Conservation (phyloP, 2,113 vertebrate species). For the Falco punctatus region DNA sequence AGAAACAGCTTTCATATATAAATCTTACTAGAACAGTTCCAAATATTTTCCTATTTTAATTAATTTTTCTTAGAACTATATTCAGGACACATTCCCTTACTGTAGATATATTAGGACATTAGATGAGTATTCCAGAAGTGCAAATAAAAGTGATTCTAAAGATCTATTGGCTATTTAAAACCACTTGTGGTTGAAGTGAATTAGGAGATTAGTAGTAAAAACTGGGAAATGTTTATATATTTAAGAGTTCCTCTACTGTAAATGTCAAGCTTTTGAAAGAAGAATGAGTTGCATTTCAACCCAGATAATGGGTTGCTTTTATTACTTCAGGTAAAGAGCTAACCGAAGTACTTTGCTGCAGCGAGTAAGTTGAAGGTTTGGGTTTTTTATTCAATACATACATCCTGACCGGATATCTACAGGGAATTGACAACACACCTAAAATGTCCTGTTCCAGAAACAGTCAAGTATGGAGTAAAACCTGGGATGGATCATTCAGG, state of each 20-base stretch:
- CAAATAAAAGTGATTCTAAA: conserved; percentile 1
- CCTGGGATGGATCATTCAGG: not conserved
- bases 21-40: not conserved
- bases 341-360: not conserved
- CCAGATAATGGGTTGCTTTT: conserved; percentile 8
- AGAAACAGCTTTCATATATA: not conserved
- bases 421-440: not conserved
- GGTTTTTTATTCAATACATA: not conserved
- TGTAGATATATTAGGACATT: not conserved
- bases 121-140: not conserved
- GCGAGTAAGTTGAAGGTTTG: not conserved
- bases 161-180: conserved; percentile 6
- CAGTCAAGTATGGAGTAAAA: not conserved
- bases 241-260: not conserved
- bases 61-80: not conserved
- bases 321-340: conserved; percentile 15
- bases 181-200: not conserved
- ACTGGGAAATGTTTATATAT: not conserved
- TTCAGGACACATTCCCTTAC: not conserved
- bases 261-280: not conserved
- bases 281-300: not conserved
- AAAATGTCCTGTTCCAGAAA: not conserved
- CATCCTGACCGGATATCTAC: not conserved
- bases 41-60: not conserved
- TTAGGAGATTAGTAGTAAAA: not conserved